These are phyloP conservation scores for Drosophila rellima DNA, from an alignment of 2,888 invertebrate species.

Conservation along the genomic window DNA sequence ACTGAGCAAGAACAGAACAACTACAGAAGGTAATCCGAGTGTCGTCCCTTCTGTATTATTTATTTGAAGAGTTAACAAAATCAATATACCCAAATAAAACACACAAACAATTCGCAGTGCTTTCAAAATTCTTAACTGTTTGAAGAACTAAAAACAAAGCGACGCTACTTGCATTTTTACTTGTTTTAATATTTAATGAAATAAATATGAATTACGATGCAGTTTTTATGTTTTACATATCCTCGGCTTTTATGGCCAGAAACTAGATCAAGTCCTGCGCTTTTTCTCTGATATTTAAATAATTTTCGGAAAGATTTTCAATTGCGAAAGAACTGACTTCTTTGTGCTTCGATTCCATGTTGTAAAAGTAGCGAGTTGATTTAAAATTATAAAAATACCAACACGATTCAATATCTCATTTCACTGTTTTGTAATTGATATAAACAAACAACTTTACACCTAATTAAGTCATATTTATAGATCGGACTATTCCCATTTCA, in stretches of 20 bases:
- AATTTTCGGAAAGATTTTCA: background rate
- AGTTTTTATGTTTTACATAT: background rate
- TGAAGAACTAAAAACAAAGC: slow-evolving; percentile 19
- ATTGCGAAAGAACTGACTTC: background rate
- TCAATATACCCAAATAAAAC: slow-evolving; percentile 24
- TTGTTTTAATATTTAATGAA: slow-evolving; percentile 55
- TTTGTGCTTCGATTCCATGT: too few relatives aligned
- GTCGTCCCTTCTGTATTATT: slow-evolving; percentile 57
- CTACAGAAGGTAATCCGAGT: slow-evolving; percentile 28
- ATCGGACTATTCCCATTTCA: slow-evolving; percentile 89
- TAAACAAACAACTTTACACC: slow-evolving; percentile 47
- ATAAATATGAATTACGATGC: slow-evolving; percentile 53
- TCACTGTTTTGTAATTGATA: slow-evolving; percentile 31
- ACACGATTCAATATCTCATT: slow-evolving; percentile 11
- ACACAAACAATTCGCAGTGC: slow-evolving; percentile 42
- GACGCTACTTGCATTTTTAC: slow-evolving; percentile 42
- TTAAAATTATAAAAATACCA: background rate
- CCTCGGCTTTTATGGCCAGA: background rate
- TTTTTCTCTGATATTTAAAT: background rate
- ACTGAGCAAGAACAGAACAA: slow-evolving; percentile 27
- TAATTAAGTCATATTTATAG: slow-evolving; percentile 26
- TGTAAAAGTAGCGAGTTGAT: background rate
- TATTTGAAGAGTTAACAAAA: slow-evolving; percentile 53
- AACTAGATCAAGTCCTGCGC: background rate
- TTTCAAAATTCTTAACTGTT: slow-evolving; percentile 38